A percentile compares a stretch with the other conserved stretches of the same genome.
These are phyloP conservation scores for Toxostoma redivivum DNA, from an alignment of 2,113 vertebrate species.

Conservation along the genomic window DNA sequence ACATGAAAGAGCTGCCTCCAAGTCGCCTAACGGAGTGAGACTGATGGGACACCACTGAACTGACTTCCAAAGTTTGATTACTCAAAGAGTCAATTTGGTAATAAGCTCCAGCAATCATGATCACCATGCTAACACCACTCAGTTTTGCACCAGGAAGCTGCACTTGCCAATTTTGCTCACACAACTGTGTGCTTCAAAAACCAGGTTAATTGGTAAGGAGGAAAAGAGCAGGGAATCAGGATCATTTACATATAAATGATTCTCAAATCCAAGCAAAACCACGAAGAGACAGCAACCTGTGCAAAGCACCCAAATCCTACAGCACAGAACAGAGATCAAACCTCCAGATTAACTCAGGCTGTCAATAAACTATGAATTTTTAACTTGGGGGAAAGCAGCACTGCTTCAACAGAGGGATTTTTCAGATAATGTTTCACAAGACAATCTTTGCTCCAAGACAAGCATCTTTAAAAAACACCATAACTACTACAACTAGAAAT, in stretches of 20 bases:
- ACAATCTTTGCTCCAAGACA: neutral
- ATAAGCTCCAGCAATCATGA: neutral
- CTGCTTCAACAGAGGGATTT: neutral
- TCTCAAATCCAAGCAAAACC: constrained; percentile 21
- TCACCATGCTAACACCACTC: neutral
- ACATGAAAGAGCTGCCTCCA: neutral
- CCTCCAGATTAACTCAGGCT: neutral
- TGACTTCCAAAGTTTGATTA: neutral
- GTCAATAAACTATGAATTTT: neutral
- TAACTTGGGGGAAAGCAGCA: neutral
- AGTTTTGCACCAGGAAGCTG: neutral
- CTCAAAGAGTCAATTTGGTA: neutral
- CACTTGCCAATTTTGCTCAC: neutral
- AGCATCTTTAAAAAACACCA: neutral
- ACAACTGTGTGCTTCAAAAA: neutral
- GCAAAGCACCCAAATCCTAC: neutral
- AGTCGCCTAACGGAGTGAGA: neutral
- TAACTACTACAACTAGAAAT: neutral
- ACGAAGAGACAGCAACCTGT: neutral
- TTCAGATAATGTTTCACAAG: neutral
- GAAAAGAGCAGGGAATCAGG: neutral
- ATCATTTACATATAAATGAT: constrained; percentile 48
- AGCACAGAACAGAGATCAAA: constrained; percentile 13
- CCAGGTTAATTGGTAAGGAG: neutral
- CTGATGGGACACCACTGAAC: neutral